Base-by-base conservation (phyloP, 2,113 vertebrate species). In the Spea multiplicata region DNA sequence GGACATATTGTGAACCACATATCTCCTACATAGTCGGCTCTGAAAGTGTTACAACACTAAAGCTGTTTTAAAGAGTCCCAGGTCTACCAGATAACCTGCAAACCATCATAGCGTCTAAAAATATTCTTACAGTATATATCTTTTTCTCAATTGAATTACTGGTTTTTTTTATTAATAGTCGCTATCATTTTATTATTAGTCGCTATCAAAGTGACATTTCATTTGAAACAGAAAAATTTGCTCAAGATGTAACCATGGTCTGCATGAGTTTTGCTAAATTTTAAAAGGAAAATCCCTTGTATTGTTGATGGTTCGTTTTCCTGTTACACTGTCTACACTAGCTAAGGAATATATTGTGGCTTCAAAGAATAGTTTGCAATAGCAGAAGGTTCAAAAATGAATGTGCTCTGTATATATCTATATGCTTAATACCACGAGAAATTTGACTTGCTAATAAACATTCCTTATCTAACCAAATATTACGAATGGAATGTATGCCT, bases 221-320 rank as follows among this genome's bases (percentile, higher is more conserved):
- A 78, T 76, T 76, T 45, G 61, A 76, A 69, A 55, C 74, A 75
- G 66, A 71, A 73, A 78, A 62, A 78, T 14, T 49, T 67, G 47
- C 44, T 71, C 55, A 71, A 71, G 14, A 16, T 46, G 55, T 71
- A 65, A 52, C 67, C 59, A 72, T 72, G 69, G 68, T 50, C 44
- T 64, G 44, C 62, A 71, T 46, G 68, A 62, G 3, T 7, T 53
- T 65, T 71, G 68, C 67, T 68, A 9, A 71, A 78, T 46, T 65
- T 65, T 78, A 65, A 72, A 78, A 78, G 72, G 76, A 69, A 78
- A 78, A 78, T 68, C 69, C 76, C 76, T 78, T 78, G 75, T 77
- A 70, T 67, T 70, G 55, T 77, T 62, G 75, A 77, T 9, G 75
- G 55, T 69, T 71, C 55, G 71, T 78, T 78, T 78, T 78, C 76